Evolutionary conservation across 2,888 invertebrate genomes (phyloP).

Genomic region (Dicycla oo): DNA sequence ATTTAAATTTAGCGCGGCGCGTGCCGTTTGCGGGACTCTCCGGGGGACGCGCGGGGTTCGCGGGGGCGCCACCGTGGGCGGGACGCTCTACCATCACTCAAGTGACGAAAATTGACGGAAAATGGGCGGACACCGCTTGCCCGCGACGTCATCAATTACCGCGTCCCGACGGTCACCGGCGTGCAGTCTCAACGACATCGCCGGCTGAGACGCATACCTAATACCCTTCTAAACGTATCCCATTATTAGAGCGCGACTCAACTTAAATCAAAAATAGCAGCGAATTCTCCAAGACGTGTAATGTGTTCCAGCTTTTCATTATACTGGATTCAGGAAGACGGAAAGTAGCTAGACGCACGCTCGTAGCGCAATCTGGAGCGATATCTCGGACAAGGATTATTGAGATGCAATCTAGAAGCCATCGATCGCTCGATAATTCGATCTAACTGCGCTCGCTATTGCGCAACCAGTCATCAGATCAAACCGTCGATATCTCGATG

Average conservation of each 20-base stretch:
- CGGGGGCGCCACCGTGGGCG: conserved; percentile 79
- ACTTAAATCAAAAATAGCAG: conserved; percentile 59
- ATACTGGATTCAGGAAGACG: conserved; percentile 81
- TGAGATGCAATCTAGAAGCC: conserved; percentile 89
- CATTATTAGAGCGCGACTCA: conserved; percentile 77
- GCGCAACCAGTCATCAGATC: conserved; percentile 87
- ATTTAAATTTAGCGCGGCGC: conserved; percentile 90
- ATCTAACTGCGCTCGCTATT: conserved; percentile 85
- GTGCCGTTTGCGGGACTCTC: conserved; percentile 81
- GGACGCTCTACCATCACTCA: conserved; percentile 89
- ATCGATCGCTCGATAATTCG: conserved; percentile 88
- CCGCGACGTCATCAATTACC: conserved; percentile 90
- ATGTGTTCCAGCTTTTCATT: conserved; percentile 69
- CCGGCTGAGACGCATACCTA: conserved; percentile 82
- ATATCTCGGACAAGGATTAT: conserved; percentile 86
- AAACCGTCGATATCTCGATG: conserved; percentile 80
- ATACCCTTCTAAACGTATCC: conserved; percentile 79
- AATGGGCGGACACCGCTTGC: conserved; percentile 90
- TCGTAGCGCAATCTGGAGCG: conserved; percentile 80
- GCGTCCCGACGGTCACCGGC: conserved; percentile 88
- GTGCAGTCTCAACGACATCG: conserved; percentile 77
- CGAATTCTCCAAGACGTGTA: conserved; percentile 39
- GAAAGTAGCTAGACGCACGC: conserved; percentile 78
- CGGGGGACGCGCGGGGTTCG: conserved; percentile 64
- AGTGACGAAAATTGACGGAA: conserved; percentile 91